Evolutionary conservation across 2,797 vertebrate species (phyloP), one percentile per base, ranked within the genome.

Genomic region (Phrynocephalus forsythii): DNA sequence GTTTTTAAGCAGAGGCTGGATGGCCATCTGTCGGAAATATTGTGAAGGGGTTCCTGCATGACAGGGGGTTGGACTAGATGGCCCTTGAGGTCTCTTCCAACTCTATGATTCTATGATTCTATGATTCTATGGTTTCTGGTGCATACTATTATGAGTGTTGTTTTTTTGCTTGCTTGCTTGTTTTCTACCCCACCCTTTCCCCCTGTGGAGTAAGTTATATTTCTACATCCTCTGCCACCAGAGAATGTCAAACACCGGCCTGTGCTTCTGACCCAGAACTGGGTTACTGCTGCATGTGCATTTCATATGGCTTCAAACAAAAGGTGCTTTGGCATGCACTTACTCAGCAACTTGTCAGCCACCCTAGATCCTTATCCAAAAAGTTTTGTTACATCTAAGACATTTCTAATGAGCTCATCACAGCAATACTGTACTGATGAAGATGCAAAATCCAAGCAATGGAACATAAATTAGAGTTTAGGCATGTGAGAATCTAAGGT

Each of bases 341-440:
- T 89, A 92, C 81, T 83, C 16, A 73, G 90, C 90, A 71, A 30
- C 50, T 71, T 33, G 33, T 66, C 52, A 88, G 60, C 48, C n/a
- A 60, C 15, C 67, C 22, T 48, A 48, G 71, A 73, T 26, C 50
- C 20, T 79, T 69, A 20, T 26, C n/a, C 20, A 33, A 56, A 63
- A 33, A 26, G 87, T 68, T 79, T 88, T 93, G 91, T 89, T 91
- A 89, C 91, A 71, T 24, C 3, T 84, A 88, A 92, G 88, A 79
- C 84, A 83, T 26, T 90, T 85, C 88, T 91, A 73, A 89, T 91
- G 5, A 52, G 16, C 71, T 48, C 22, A 8, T 76, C 75, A 44
- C 38, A 48, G 75, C 28, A 76, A 48, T 26, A 48, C 24, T 26
- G 48, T 48, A n/a, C 6, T 67, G 10, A 80, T 83, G 63, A 85